A percentile compares a stretch with the other conserved stretches of the same genome.
These are phyloP conservation scores for Platalea minor DNA, from an alignment of 2,797 vertebrate species.

Conservation along the genomic window DNA sequence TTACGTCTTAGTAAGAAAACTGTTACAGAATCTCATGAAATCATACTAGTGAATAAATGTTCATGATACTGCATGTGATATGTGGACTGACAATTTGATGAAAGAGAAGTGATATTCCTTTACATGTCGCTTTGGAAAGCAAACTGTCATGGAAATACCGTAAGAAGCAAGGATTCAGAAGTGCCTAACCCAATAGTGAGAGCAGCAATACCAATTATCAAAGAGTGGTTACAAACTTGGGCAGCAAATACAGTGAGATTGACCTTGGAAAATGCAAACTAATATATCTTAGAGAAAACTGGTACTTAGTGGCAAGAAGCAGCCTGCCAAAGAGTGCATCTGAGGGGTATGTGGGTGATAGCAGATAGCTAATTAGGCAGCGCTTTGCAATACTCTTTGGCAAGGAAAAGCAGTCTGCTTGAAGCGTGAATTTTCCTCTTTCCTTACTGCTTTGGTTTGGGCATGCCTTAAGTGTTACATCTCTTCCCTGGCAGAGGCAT, in stretches of 20 bases:
- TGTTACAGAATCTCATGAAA: not conserved
- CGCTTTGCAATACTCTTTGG: not conserved
- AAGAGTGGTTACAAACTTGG: not conserved
- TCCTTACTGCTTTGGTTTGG: not conserved
- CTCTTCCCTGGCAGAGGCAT: not conserved
- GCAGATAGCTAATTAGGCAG: not conserved
- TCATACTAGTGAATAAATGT: not conserved
- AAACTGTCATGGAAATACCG: not conserved
- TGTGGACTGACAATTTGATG: not conserved
- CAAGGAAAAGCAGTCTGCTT: not conserved
- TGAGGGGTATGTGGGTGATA: not conserved
- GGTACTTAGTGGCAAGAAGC: not conserved
- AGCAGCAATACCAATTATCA: accelerated
- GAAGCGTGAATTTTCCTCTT: not conserved
- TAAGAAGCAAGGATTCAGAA: not conserved
- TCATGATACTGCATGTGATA: not conserved
- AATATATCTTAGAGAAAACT: not conserved
- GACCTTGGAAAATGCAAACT: not conserved
- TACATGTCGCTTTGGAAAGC: not conserved
- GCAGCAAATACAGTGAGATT: not conserved
- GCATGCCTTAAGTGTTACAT: not conserved
- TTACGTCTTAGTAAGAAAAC: not conserved
- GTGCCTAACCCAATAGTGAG: not conserved
- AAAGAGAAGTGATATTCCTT: not conserved
- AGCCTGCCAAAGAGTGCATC: not conserved